phyloP scores from a whole-genome alignment of 2,888 invertebrate species.

The Nomada hirtipes region DNA sequence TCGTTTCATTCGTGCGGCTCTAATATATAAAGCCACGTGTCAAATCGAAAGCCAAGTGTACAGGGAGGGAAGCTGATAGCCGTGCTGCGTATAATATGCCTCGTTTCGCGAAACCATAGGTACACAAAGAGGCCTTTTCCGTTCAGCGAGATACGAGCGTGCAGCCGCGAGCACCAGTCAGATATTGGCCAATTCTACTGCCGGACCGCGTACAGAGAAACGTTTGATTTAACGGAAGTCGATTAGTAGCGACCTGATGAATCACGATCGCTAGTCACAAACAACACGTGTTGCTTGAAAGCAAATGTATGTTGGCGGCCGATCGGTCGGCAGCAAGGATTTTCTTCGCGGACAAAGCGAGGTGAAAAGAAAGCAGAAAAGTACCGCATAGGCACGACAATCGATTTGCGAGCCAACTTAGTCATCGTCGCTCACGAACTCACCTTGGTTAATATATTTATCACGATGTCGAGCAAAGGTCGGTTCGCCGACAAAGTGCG shows the following conservation, averaged over 20 bases:
- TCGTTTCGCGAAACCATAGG: conserved; percentile 5
- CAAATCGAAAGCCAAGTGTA: too few relatives aligned
- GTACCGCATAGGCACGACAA: conserved; percentile 33
- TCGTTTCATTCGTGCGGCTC: too few relatives aligned
- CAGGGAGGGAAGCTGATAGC: background rate
- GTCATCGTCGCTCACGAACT: conserved; percentile 64
- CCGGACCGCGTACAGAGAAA: conserved; percentile 37
- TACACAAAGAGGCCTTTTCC: conserved; percentile 19
- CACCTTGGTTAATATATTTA: conserved; percentile 57
- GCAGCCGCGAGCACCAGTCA: conserved; percentile 4
- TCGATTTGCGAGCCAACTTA: conserved; percentile 51
- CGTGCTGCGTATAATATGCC: too few relatives aligned
- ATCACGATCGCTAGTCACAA: conserved; percentile 57
- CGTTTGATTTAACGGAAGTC: conserved; percentile 61
- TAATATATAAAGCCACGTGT: too few relatives aligned
- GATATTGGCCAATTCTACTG: conserved; percentile 48
- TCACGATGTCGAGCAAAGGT: conserved; percentile 61
- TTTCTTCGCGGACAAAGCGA: conserved; percentile 25
- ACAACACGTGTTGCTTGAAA: conserved; percentile 61
- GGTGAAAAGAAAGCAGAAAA: conserved; percentile 16
- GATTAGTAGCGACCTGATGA: conserved; percentile 61
- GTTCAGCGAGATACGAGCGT: conserved; percentile 13
- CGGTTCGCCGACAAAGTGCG: conserved; percentile 54
- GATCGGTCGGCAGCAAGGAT: conserved; percentile 31
- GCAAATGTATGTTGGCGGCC: conserved; percentile 51